phyloP scores from a whole-genome alignment of 2,113 vertebrate genomes.

The Lagenorhynchus albirostris region DNA sequence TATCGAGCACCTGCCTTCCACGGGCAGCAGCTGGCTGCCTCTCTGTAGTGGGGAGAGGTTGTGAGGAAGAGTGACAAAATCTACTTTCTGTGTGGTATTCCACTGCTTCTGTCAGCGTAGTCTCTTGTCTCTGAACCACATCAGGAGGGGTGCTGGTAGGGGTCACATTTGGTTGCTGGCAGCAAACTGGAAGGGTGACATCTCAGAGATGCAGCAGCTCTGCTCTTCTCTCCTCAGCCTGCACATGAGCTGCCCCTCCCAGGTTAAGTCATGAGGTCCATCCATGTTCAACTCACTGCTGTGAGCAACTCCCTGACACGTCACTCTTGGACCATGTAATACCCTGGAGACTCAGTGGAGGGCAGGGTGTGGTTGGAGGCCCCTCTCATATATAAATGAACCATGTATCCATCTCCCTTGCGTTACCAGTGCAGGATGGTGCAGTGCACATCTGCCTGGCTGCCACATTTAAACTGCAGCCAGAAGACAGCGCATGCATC shows the following conservation, averaged over 20 bases:
- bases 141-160: neutral
- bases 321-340: neutral
- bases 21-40: neutral
- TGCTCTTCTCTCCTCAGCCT: neutral
- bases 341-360: neutral
- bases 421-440: neutral
- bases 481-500: neutral
- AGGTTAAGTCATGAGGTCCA: neutral
- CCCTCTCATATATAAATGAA: neutral
- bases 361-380: too few relatives aligned
- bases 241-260: neutral
- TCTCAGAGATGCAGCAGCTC: neutral
- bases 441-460: neutral
- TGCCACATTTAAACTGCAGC: neutral
- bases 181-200: neutral
- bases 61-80: neutral
- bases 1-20: neutral
- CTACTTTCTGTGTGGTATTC: neutral
- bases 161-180: neutral
- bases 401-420: neutral
- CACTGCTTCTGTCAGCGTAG: neutral
- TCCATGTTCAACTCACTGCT: neutral
- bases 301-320: neutral
- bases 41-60: accelerated
- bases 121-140: neutral